A percentile compares a stretch with the other conserved stretches of the same genome.
These are phyloP conservation scores for Phalanger gymnotis DNA, from an alignment of 2,797 vertebrate genomes.

Conservation along the genomic window DNA sequence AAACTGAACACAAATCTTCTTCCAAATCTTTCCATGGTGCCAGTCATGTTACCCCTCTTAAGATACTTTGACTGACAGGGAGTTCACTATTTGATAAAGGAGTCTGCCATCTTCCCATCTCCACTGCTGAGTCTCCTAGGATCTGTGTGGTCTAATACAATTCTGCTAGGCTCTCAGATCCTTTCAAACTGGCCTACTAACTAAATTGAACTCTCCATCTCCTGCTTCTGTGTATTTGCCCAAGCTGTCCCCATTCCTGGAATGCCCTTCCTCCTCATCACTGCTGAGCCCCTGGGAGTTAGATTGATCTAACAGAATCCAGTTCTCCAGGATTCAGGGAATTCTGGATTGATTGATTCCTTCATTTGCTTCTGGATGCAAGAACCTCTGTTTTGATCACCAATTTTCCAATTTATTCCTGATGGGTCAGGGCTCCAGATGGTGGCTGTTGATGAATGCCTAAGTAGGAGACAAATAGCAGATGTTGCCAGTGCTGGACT, in stretches of 20 bases:
- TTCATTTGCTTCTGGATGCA: accelerated
- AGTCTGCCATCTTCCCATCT: not conserved
- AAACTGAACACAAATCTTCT: not conserved
- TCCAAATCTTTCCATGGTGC: not conserved
- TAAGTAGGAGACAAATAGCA: not conserved
- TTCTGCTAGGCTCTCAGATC: not conserved
- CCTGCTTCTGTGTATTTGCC: not conserved
- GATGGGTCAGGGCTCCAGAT: not conserved
- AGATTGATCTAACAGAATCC: not conserved
- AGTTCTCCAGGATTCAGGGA: not conserved
- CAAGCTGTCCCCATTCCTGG: not conserved
- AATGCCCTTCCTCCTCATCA: not conserved
- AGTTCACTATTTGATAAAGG: not conserved
- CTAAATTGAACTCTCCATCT: not conserved
- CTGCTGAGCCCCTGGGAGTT: accelerated
- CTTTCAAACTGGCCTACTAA: not conserved
- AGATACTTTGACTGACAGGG: not conserved
- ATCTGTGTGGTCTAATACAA: not conserved
- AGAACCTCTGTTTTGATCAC: not conserved
- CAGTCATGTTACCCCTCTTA: not conserved
- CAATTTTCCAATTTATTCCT: not conserved
- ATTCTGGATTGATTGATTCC: not conserved
- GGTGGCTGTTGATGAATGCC: not conserved
- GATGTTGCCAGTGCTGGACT: accelerated
- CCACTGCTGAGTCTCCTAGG: not conserved